Evolutionary conservation across 2,888 invertebrate genomes (phyloP).

Genomic region (Druceiella hillmani): DNA sequence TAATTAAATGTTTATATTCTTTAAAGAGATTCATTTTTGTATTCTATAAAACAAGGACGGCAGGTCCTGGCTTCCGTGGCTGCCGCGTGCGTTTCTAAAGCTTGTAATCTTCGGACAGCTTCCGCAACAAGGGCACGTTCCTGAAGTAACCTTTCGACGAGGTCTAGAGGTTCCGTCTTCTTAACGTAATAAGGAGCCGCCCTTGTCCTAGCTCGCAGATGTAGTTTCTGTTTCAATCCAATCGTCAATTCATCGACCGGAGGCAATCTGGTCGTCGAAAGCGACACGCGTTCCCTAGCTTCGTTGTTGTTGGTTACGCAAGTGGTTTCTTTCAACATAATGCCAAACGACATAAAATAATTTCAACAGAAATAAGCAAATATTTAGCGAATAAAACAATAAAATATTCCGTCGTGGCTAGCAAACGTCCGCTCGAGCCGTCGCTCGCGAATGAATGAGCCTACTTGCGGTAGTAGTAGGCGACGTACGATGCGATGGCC

Average conservation of each 20-base stretch:
- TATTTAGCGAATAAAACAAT: slow-evolving; percentile 21
- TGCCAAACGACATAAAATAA: slow-evolving; percentile 26
- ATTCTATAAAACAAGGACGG: slow-evolving; percentile 49
- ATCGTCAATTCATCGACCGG: slow-evolving; percentile 47
- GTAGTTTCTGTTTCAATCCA: slow-evolving; percentile 50
- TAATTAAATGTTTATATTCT: slow-evolving; percentile 40
- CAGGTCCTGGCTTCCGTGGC: slow-evolving; percentile 45
- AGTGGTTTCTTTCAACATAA: slow-evolving; percentile 47
- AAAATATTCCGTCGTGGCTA: slow-evolving; percentile 27
- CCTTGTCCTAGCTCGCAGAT: slow-evolving; percentile 47
- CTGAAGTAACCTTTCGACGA: slow-evolving; percentile 45
- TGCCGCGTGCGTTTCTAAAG: slow-evolving; percentile 12
- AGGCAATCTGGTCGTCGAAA: slow-evolving; percentile 40
- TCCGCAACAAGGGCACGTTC: slow-evolving; percentile 51
- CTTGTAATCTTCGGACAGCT: slow-evolving; percentile 47
- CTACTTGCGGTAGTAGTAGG: slow-evolving; percentile 36
- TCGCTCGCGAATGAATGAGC: slow-evolving; percentile 51
- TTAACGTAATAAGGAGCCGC: slow-evolving; percentile 50
- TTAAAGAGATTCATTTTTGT: slow-evolving; percentile 37
- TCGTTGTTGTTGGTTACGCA: slow-evolving; percentile 39
- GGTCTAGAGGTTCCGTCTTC: slow-evolving; percentile 47
- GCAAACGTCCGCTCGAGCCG: slow-evolving; percentile 21
- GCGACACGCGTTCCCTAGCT: slow-evolving; percentile 32
- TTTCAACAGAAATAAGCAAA: slow-evolving; percentile 3
- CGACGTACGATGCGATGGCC: slow-evolving; percentile 41